Percentiles rank a stretch among this genome's conserved stretches.
Evolutionary conservation across 2,113 vertebrate species (phyloP).

Genomic region (Mesoclemmys tuberculata): DNA sequence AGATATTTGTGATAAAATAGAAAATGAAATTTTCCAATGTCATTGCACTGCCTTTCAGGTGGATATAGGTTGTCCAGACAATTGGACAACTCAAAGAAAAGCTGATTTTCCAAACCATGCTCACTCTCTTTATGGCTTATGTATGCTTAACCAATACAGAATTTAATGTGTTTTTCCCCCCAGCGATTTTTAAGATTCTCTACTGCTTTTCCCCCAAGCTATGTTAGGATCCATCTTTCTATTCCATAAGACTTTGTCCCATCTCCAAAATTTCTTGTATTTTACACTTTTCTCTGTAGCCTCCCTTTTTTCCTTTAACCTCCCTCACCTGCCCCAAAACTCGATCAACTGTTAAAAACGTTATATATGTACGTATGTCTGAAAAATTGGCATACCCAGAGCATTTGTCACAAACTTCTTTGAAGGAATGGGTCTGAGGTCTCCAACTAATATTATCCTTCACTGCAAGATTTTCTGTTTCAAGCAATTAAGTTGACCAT

Average conservation of each 20-base stretch:
- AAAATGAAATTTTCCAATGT: neutral
- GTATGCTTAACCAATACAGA: neutral
- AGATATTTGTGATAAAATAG: neutral
- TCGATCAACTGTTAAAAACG: neutral
- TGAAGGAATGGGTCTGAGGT: neutral
- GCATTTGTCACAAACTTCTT: neutral
- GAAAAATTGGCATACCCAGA: neutral
- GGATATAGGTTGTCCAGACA: neutral
- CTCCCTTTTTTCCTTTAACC: neutral
- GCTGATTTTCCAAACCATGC: neutral
- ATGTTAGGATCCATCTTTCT: neutral
- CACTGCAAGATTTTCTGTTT: neutral
- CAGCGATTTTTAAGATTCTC: neutral
- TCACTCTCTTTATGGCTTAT: neutral
- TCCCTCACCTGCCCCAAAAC: neutral
- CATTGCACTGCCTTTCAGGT: neutral
- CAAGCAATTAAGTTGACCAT: neutral
- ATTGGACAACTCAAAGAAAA: neutral
- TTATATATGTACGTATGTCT: neutral
- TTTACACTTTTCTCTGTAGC: neutral
- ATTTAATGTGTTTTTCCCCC: neutral
- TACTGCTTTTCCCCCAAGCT: neutral
- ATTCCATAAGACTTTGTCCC: neutral
- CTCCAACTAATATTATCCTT: neutral
- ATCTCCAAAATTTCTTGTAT: neutral